phyloP scores from a whole-genome alignment of 2,113 vertebrate species.

The Brachirus orientalis region DNA sequence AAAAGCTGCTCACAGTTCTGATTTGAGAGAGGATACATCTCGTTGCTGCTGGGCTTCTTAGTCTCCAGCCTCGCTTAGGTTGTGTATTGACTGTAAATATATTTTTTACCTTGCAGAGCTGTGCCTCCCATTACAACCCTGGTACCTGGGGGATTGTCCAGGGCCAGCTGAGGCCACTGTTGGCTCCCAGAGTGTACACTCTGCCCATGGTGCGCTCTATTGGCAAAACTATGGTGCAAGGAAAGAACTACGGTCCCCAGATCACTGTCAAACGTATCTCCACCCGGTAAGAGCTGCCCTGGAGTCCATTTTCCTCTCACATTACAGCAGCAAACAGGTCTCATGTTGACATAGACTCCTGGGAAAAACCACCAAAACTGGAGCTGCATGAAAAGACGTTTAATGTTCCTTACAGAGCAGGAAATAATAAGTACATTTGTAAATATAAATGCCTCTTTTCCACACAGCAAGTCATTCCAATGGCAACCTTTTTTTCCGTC shows the following conservation, averaged over 20 bases:
- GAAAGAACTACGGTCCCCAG: conserved; percentile 86
- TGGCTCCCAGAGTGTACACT: conserved; percentile 84
- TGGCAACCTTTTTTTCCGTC: too few relatives aligned
- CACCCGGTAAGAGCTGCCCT: conserved; percentile 70
- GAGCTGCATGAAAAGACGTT: too few relatives aligned
- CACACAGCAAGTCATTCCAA: too few relatives aligned
- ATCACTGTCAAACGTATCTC: conserved; percentile 87
- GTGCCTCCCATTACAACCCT: conserved; percentile 81
- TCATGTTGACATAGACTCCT: neutral
- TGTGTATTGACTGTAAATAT: neutral
- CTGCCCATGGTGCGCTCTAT: conserved; percentile 85
- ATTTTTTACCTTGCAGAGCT: conserved; percentile 64
- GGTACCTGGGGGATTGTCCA: conserved; percentile 84
- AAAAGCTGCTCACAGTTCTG: too few relatives aligned
- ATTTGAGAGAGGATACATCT: too few relatives aligned
- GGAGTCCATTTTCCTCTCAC: neutral
- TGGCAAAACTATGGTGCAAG: conserved; percentile 86
- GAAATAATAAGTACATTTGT: too few relatives aligned
- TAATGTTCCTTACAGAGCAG: too few relatives aligned
- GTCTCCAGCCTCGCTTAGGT: neutral
- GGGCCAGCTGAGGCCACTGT: conserved; percentile 82
- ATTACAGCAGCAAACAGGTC: neutral
- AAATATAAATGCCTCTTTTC: too few relatives aligned
- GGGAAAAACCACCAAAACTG: too few relatives aligned
- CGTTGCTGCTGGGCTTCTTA: too few relatives aligned